Base-by-base conservation (phyloP, 2,797 vertebrate genomes). In the Rhinella marina region DNA sequence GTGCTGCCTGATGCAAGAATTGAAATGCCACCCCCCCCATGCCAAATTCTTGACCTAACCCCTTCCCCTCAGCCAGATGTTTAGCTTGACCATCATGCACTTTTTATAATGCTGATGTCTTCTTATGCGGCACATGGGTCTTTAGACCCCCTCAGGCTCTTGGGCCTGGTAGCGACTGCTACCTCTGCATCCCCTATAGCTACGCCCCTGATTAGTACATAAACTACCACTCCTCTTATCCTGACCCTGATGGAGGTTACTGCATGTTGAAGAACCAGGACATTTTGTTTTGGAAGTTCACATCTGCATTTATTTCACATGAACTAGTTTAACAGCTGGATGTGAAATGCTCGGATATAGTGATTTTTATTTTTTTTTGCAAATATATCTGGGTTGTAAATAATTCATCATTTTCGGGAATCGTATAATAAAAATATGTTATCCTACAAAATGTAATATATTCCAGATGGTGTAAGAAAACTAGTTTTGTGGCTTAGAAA, bases 321-420 rank as follows among this genome's bases (percentile, higher is more conserved):
- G 11, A 70, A 68, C 81, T 82, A 70, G 81, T 48, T 82, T 82
- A 82, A 82, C 81, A 82, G 81, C 25, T 70, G 81, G 81, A 68
- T 82, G 56, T 70, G 48, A 82, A 82, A 82, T 27, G 25, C 50
- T 70, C 6, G 21, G 23, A 82, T 64, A 70, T 27, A 29, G 61
- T 70, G 16, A 19, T 27, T 66, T 82, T 68, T n/a, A n/a, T n/a
- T n/a, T 52, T 48, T n/a, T 52, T 82, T 25, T 68, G 41, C 27
- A 68, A 72, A 84, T 70, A 84, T 29, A 59, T 73, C 12, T 29
- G 81, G 68, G 54, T 70, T 68, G 48, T 70, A 82, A 66, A 82
- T 82, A 82, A 82, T 82, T 82, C n/a, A 70, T 29, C 64, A 27
- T 50, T 68, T 82, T 29, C 3, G n/a, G 81, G 64, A 52, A 82